Percentiles rank a stretch among this genome's conserved stretches.
Evolutionary conservation across 2,113 vertebrate species (phyloP).

Genomic region (Desmodus rotundus): DNA sequence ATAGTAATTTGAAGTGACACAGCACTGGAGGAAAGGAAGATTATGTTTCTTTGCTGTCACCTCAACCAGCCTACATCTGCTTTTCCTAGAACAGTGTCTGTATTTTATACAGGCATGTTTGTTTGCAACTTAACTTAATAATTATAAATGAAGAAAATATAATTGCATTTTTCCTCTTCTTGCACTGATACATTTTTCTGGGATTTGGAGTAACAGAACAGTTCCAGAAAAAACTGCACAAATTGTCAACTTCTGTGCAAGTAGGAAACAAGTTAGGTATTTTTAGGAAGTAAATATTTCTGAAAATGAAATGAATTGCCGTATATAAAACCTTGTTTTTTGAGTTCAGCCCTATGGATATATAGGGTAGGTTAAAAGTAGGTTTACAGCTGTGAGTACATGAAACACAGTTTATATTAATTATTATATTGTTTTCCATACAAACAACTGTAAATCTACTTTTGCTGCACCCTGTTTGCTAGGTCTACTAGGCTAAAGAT

Average conservation of each 20-base stretch:
- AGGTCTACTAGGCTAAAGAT: neutral
- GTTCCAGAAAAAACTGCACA: neutral
- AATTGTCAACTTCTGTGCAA: neutral
- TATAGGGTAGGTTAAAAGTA: neutral
- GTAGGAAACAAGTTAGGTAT: neutral
- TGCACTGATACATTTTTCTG: neutral
- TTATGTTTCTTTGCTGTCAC: slow-evolving; percentile 14
- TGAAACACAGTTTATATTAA: neutral
- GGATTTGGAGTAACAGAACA: neutral
- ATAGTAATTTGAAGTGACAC: slow-evolving; percentile 3
- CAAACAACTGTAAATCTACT: neutral
- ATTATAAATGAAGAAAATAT: neutral
- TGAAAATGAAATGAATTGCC: neutral
- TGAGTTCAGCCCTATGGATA: neutral
- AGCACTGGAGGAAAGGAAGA: neutral
- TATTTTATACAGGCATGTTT: neutral
- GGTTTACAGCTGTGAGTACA: neutral
- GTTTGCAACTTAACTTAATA: neutral
- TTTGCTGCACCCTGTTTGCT: neutral
- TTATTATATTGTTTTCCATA: neutral
- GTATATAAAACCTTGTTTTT: neutral
- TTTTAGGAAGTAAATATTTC: neutral
- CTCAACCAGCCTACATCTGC: neutral
- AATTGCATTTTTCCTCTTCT: neutral
- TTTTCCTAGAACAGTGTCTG: neutral